A percentile compares a stretch with the other conserved stretches of the same genome.
Evolutionary conservation across 2,888 invertebrate genomes (phyloP).

Genomic region (Caenorhabditis doughertyi): DNA sequence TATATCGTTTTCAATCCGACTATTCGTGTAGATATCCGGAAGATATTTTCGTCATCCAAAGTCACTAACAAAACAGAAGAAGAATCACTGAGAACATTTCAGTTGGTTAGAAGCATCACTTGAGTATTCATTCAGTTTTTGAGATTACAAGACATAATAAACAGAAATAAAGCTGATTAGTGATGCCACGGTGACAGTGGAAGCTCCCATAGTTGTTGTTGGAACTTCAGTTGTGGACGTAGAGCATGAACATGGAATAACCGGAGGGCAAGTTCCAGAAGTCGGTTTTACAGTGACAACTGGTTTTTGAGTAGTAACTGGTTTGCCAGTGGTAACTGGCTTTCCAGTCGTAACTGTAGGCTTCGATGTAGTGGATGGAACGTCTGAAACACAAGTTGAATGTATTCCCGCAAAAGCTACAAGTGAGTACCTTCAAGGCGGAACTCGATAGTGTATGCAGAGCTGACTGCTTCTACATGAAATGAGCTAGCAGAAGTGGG

Average conservation of each 20-base stretch:
- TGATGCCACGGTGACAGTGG: not conserved
- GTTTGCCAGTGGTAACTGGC: not conserved
- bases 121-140: slow-evolving; percentile 8
- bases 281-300: not conserved
- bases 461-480: not conserved
- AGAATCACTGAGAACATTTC: slow-evolving; percentile 28
- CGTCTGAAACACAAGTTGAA: not conserved
- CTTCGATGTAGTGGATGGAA: not conserved
- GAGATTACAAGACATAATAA: slow-evolving; percentile 9
- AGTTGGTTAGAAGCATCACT: slow-evolving; percentile 29
- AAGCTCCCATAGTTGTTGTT: slow-evolving; percentile 16
- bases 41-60: not conserved
- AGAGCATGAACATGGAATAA: not conserved
- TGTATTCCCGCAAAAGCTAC: not conserved
- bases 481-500: too few relatives aligned
- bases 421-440: slow-evolving; percentile 6
- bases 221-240: slow-evolving; percentile 9
- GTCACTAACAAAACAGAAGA: slow-evolving; percentile 4
- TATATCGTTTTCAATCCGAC: slow-evolving; percentile 60
- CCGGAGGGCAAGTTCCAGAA: not conserved
- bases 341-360: not conserved
- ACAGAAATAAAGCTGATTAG: not conserved
- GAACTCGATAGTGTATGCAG: slow-evolving; percentile 31
- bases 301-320: not conserved
- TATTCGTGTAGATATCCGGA: slow-evolving; percentile 48